Conservation (phyloP, 2,888 invertebrate species). For the Cremastinae sp. region DNA sequence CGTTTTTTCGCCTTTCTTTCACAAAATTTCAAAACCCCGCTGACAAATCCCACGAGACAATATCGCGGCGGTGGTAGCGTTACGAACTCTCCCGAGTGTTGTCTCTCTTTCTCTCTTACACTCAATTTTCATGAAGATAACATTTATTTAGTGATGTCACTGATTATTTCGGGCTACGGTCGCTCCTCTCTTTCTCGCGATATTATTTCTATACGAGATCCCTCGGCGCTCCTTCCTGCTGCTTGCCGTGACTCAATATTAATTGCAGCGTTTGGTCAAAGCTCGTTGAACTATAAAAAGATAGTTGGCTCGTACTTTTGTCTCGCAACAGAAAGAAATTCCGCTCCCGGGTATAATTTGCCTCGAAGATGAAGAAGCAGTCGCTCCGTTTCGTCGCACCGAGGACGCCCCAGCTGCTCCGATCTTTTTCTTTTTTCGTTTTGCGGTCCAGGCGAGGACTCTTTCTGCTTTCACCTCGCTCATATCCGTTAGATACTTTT, state of each 20-base stretch:
- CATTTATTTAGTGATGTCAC: conserved; percentile 27
- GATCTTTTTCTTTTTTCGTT: background rate
- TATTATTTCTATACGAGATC: too few relatives aligned
- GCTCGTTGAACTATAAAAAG: conserved; percentile 15
- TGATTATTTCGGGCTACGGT: conserved; percentile 34
- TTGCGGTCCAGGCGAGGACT: conserved; percentile 1
- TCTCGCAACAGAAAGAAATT: conserved; percentile 53
- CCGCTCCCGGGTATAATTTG: conserved; percentile 44
- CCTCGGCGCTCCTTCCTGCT: background rate
- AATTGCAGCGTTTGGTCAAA: conserved; percentile 35
- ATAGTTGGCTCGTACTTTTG: conserved; percentile 24
- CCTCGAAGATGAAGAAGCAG: conserved; percentile 35
- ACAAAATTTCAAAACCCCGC: conserved; percentile 4
- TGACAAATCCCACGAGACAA: conserved; percentile 17
- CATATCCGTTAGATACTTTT: too few relatives aligned
- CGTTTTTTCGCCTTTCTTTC: conserved; percentile 4
- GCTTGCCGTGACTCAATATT: conserved; percentile 49
- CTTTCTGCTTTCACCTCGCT: background rate
- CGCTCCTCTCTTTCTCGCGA: background rate
- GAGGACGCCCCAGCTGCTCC: conserved; percentile 17
- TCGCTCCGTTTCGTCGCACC: conserved; percentile 22
- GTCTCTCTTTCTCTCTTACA: background rate
- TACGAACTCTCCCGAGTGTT: background rate
- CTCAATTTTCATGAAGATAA: conserved; percentile 36
- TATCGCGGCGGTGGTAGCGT: background rate